Conservation (phyloP, 64 coral and sea anemone genomes). For the Dendrophyllia cribrosa region DNA sequence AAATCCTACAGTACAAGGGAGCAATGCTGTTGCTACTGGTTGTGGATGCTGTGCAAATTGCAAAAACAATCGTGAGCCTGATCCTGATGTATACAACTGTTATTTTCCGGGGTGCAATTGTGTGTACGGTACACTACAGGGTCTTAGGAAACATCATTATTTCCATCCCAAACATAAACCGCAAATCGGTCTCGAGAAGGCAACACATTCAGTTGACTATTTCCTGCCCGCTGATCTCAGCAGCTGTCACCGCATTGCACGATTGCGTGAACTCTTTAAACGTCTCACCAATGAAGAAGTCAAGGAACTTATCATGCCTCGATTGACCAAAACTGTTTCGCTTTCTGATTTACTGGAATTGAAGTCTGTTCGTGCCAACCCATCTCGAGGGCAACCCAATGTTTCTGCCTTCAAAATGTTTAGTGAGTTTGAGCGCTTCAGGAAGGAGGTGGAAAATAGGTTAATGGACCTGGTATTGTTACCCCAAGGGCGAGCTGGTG, state of each 20-base stretch:
- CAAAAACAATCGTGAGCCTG: not conserved
- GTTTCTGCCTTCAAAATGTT: constrained; percentile 48
- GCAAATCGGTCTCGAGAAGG: not conserved
- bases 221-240: not conserved
- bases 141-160: constrained; percentile 6
- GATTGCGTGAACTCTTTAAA: constrained; percentile 24
- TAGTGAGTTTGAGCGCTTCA: constrained; percentile 46
- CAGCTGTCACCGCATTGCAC: not conserved
- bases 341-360: constrained; percentile 37
- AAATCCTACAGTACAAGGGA: not conserved
- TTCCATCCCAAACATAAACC: not conserved
- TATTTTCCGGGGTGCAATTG: not conserved
- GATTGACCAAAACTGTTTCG: constrained; percentile 8
- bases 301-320: not conserved
- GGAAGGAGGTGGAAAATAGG: constrained; percentile 17
- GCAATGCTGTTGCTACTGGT: not conserved
- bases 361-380: not conserved
- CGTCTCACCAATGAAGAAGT: constrained; percentile 3
- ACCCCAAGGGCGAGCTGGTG: not conserved
- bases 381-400: not conserved
- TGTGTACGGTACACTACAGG: not conserved
- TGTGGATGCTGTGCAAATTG: constrained; percentile 34
- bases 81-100: not conserved
- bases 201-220: not conserved
- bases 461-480: constrained; percentile 16